Conservation (phyloP, 2,888 invertebrate species). For the Glomeris marginata region DNA sequence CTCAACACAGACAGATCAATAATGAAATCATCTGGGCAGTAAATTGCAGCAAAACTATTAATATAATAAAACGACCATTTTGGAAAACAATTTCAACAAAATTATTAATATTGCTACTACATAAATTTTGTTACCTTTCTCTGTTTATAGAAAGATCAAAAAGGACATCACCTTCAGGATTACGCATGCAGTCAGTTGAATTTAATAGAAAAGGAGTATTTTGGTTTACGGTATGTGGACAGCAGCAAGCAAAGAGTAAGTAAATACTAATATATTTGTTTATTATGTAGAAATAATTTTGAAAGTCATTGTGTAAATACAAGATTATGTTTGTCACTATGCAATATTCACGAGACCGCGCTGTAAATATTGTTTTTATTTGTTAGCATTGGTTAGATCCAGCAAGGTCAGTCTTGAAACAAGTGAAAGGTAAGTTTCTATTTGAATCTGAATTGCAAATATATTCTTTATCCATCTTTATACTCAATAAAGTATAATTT, state of each 20-base stretch:
- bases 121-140: slow-evolving; percentile 9
- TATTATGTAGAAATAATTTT: neutral
- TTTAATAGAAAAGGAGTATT: slow-evolving; percentile 84
- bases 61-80: too few species aligned
- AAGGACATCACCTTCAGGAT: slow-evolving; percentile 76
- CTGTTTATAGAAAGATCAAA: slow-evolving; percentile 62
- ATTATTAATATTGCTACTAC: too few species aligned
- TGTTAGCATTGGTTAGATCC: slow-evolving; percentile 86
- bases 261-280: slow-evolving; percentile 12
- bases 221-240: slow-evolving; percentile 85
- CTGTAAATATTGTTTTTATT: slow-evolving; percentile 24
- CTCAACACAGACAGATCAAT: neutral
- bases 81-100: too few species aligned
- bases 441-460: slow-evolving; percentile 1
- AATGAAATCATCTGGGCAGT: too few species aligned
- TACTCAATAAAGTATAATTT: neutral
- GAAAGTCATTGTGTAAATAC: neutral
- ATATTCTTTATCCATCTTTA: neutral
- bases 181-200: slow-evolving; percentile 80
- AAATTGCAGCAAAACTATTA: too few species aligned
- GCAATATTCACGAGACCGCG: too few species aligned
- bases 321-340: slow-evolving; percentile 1
- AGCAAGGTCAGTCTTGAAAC: slow-evolving; percentile 74
- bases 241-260: slow-evolving; percentile 71
- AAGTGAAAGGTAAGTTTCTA: slow-evolving; percentile 61